Conservation (phyloP, 2,888 invertebrate genomes). For the Mechanitis messenoides region DNA sequence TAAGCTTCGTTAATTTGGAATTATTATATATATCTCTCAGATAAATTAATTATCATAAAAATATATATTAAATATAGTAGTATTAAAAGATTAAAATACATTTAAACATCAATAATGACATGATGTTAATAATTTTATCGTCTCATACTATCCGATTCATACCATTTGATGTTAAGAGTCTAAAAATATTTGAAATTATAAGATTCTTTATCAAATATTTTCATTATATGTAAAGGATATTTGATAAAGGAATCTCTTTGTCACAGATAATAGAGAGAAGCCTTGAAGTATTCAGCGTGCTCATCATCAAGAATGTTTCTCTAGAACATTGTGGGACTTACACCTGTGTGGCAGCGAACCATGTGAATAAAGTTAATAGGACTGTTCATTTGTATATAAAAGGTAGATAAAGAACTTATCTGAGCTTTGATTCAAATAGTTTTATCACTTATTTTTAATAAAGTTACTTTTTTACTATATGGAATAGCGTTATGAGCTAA, state of each 20-base stretch:
- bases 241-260: conserved; percentile 12
- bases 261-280: conserved; percentile 79
- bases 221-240: conserved; percentile 6
- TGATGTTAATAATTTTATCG: too few species aligned
- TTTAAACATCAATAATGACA: too few species aligned
- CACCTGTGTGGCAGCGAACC: conserved; percentile 84
- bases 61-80: too few species aligned
- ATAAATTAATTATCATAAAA: not conserved
- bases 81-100: too few species aligned
- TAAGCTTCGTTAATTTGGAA: conserved; percentile 38
- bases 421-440: too few species aligned
- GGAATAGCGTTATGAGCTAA: too few species aligned
- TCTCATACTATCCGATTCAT: conserved; percentile 8
- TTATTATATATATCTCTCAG: conserved; percentile 2
- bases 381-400: conserved; percentile 84
- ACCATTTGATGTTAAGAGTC: not conserved
- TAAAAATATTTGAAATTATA: not conserved
- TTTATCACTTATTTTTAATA: too few species aligned
- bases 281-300: conserved; percentile 82
- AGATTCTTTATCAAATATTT: not conserved
- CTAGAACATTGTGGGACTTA: conserved; percentile 83
- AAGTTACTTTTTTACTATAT: too few species aligned
- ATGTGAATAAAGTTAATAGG: conserved; percentile 82
- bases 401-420: conserved; percentile 63
- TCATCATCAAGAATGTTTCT: conserved; percentile 84